A percentile compares a stretch with the other conserved stretches of the same genome.
Evolutionary conservation across 2,113 vertebrate genomes (phyloP).

Genomic region (Mionectes macconnelli): DNA sequence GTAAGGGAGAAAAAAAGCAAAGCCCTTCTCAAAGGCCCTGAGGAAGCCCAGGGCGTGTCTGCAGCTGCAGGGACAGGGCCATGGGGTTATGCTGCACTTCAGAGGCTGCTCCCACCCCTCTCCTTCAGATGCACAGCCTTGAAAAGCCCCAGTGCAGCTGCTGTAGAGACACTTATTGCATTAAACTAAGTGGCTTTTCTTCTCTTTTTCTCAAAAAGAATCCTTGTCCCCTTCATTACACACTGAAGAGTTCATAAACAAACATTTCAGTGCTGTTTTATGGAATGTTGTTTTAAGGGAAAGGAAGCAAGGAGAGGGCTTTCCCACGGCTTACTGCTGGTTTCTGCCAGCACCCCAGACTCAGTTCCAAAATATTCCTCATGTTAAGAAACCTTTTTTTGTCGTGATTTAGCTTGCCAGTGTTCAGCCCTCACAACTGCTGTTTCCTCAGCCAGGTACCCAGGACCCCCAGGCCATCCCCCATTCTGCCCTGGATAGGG

Average conservation of each 20-base stretch:
- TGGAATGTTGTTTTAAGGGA: neutral
- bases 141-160: neutral
- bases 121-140: neutral
- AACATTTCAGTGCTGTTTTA: neutral
- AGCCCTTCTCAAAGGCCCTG: neutral
- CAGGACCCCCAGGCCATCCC: neutral
- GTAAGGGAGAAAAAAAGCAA: neutral
- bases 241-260: neutral
- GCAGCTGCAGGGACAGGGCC: neutral
- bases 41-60: neutral
- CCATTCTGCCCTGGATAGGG: neutral
- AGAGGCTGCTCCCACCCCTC: neutral
- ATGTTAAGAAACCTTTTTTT: neutral
- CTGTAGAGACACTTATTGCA: neutral
- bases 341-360: neutral
- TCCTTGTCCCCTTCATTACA: neutral
- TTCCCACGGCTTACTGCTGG: neutral
- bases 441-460: neutral
- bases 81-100: fast-evolving
- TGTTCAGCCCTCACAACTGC: fast-evolving
- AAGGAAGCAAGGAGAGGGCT: neutral
- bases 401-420: neutral
- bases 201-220: neutral
- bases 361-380: neutral
- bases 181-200: neutral